Conservation (phyloP, 2,113 vertebrate species). For the Hypanus sabinus region DNA sequence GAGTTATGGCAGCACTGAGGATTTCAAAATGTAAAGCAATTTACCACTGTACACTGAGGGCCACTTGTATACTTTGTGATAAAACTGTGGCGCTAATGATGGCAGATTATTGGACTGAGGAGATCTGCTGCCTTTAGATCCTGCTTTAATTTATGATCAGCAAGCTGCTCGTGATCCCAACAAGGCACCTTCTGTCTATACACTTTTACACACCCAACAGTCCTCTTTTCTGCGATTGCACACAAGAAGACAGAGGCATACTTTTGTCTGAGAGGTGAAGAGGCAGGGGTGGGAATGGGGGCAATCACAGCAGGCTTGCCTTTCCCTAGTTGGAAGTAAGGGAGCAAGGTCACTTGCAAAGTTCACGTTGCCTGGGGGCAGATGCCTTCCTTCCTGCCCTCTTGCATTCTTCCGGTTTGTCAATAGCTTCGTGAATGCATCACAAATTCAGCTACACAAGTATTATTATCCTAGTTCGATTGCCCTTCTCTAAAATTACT, state of each 20-base stretch:
- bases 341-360: not conserved
- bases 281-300: too few species aligned
- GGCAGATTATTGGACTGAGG: not conserved
- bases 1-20: not conserved
- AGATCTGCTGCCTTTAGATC: not conserved
- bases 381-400: slow-evolving; percentile 17
- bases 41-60: not conserved
- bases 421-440: not conserved
- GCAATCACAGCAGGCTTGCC: not conserved
- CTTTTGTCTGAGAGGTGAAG: not conserved
- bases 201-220: not conserved
- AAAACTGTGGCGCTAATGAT: not conserved
- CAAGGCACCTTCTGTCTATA: not conserved
- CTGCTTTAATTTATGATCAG: not conserved
- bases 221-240: not conserved
- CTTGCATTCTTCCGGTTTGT: slow-evolving; percentile 18
- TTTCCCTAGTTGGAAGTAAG: not conserved
- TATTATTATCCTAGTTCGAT: not conserved
- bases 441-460: not conserved
- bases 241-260: not conserved
- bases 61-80: not conserved
- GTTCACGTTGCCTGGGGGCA: not conserved
- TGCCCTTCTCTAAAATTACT: not conserved
- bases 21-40: not conserved
- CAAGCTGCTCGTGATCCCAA: not conserved